Evolutionary conservation across 2,888 invertebrate species (phyloP).

Genomic region (Cepaea hortensis): DNA sequence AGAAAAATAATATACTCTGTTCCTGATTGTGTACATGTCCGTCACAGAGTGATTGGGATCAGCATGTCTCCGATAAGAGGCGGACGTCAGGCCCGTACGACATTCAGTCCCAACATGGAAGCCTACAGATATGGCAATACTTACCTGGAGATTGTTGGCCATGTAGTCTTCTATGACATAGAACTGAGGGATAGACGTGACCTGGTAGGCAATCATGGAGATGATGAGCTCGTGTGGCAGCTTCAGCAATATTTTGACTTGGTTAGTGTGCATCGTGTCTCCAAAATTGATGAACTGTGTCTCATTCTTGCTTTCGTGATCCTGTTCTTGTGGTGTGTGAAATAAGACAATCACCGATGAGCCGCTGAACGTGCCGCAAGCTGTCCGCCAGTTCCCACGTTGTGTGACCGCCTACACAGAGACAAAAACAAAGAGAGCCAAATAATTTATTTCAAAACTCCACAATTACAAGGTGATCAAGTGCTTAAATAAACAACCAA

Average conservation of each 20-base stretch:
- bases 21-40: too few species aligned
- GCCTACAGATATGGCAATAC: not conserved
- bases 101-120: too few species aligned
- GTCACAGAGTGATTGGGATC: too few species aligned
- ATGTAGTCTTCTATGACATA: conserved; percentile 11
- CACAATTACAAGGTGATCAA: too few species aligned
- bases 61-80: too few species aligned
- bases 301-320: not conserved
- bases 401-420: not conserved
- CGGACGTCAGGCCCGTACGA: too few species aligned
- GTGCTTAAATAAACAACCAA: too few species aligned
- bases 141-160: conserved; percentile 12
- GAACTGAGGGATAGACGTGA: not conserved
- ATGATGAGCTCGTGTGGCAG: not conserved
- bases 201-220: not conserved
- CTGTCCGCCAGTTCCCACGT: not conserved
- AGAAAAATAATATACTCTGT: too few species aligned
- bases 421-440: too few species aligned
- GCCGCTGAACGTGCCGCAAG: not conserved
- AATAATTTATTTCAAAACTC: too few species aligned
- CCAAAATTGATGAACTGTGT: not conserved
- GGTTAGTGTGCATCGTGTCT: not conserved
- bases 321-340: not conserved
- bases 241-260: not conserved
- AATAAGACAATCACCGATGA: not conserved